phyloP scores from a whole-genome alignment of 2,797 vertebrate species.

The Microctenopoma lineatum region DNA sequence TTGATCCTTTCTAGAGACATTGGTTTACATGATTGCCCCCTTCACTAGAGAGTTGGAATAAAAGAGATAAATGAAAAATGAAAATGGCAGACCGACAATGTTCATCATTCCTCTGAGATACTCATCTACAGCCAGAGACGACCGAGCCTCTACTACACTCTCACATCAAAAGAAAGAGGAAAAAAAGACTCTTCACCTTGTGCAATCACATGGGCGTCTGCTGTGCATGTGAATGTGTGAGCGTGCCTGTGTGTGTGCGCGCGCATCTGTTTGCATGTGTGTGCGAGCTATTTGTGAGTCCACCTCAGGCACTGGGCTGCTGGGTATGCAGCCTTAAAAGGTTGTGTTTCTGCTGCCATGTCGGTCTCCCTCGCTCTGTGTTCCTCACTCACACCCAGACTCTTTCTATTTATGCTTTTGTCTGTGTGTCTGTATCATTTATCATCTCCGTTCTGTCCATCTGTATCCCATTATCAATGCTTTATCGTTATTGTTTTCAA shows the following conservation, averaged over 20 bases:
- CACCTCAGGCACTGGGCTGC: conserved; percentile 77
- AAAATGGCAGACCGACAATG: conserved; percentile 60
- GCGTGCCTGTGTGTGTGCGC: conserved; percentile 21
- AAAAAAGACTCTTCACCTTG: conserved; percentile 52
- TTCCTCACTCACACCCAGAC: conserved; percentile 21
- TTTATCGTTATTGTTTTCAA: conserved; percentile 65
- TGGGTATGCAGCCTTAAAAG: conserved; percentile 87
- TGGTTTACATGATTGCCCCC: conserved; percentile 56
- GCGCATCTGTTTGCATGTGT: conserved; percentile 70
- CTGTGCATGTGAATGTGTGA: conserved; percentile 46
- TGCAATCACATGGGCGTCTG: conserved; percentile 61
- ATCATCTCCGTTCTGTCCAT: conserved; percentile 41
- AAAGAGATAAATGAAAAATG: conserved; percentile 54
- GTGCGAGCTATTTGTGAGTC: conserved; percentile 80
- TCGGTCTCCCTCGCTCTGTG: conserved; percentile 36
- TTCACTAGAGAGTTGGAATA: conserved; percentile 45
- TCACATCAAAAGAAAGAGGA: conserved; percentile 54
- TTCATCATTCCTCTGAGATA: conserved; percentile 65
- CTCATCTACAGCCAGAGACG: conserved; percentile 56
- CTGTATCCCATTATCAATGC: conserved; percentile 58
- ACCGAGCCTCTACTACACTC: conserved; percentile 40
- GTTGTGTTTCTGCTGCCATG: conserved; percentile 78
- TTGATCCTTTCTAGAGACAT: conserved; percentile 47
- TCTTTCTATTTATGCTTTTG: conserved; percentile 56
- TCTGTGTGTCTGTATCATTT: conserved; percentile 47